Conservation (phyloP, 1,140 invertebrate genomes). For the Brachionus rotundiformis region DNA sequence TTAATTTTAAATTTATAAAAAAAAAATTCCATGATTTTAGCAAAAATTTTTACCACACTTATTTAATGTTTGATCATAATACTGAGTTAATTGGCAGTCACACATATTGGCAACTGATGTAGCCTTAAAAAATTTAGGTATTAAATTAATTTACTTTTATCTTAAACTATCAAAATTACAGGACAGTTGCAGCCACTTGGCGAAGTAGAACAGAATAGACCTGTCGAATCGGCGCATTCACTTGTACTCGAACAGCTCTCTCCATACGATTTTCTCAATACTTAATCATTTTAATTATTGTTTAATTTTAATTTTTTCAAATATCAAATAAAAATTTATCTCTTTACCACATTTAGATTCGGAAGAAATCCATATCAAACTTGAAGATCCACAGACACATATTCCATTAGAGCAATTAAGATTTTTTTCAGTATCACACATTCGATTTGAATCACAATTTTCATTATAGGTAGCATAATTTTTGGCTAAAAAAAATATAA, state of each 20-base stretch:
- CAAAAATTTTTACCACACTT: conserved; percentile 23
- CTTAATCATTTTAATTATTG: not conserved
- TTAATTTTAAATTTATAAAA: not conserved
- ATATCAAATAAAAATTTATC: no score
- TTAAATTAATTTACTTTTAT: not conserved
- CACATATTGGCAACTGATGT: conserved; percentile 16
- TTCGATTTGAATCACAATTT: not conserved
- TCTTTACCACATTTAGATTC: not conserved
- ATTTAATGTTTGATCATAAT: not conserved
- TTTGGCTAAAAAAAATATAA: conserved; percentile 1
- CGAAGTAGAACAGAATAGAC: not conserved
- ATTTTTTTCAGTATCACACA: conserved; percentile 27
- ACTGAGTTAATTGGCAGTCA: conserved; percentile 10
- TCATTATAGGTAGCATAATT: conserved; percentile 24
- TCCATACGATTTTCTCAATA: not conserved
- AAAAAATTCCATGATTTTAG: no score
- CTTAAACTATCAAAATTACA: no score
- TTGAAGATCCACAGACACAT: not conserved
- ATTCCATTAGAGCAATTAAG: not conserved
- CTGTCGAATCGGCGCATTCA: not conserved
- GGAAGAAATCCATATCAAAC: not conserved
- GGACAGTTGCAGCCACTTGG: conserved; percentile 12
- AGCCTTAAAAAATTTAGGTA: not conserved
- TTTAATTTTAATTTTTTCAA: not conserved
- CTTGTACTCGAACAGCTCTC: not conserved